Percentiles rank a stretch among this genome's conserved stretches.
These are phyloP conservation scores for Malurus splendens DNA, from an alignment of 2,797 vertebrate genomes.

Conservation along the genomic window DNA sequence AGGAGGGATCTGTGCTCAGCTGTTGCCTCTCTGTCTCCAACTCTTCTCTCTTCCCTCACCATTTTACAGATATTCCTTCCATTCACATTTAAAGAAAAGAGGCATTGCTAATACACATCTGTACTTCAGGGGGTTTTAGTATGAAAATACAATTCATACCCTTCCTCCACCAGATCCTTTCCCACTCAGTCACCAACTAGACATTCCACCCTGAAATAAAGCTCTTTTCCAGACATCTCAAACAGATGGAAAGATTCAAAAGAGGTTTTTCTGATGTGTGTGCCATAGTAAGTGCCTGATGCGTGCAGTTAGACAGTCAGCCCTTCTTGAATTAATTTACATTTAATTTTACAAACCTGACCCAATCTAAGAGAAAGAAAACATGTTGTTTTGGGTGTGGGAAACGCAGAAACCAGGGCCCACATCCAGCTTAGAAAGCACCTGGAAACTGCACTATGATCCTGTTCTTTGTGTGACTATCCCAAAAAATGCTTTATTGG, in stretches of 20 bases:
- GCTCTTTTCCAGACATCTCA: neutral
- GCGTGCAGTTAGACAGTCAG: neutral
- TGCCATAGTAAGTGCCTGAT: neutral
- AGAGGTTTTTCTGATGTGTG: neutral
- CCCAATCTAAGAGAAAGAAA: neutral
- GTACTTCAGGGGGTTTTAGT: neutral
- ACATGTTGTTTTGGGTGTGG: rapidly evolving
- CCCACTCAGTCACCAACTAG: neutral
- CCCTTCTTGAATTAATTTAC: neutral
- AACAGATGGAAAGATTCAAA: neutral
- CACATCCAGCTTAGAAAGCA: neutral
- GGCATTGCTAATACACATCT: neutral
- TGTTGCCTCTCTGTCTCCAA: neutral
- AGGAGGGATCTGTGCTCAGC: neutral
- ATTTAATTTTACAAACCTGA: neutral
- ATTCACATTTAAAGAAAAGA: neutral
- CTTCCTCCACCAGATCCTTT: neutral
- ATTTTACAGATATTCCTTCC: neutral
- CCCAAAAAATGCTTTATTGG: neutral
- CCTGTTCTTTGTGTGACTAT: neutral
- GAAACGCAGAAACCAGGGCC: neutral
- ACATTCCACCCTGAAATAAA: neutral
- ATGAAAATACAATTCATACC: neutral
- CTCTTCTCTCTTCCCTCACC: neutral
- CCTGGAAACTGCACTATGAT: neutral